Conservation (phyloP, 2,113 vertebrate species). For the Mastomys coucha region DNA sequence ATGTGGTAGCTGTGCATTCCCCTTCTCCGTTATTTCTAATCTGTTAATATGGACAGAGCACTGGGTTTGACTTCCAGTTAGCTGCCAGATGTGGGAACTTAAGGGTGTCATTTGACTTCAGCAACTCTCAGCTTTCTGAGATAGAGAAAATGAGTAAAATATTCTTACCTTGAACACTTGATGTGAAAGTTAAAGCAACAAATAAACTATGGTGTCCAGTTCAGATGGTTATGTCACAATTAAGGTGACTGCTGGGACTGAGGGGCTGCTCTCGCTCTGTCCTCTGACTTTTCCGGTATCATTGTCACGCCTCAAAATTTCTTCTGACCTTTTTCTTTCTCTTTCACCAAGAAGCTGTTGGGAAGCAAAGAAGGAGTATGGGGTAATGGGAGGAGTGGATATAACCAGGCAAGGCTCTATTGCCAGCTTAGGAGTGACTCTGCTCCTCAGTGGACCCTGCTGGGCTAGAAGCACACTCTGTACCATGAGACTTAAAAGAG, state of each 20-base stretch:
- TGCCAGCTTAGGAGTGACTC: background rate
- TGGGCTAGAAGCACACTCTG: background rate
- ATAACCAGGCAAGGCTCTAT: background rate
- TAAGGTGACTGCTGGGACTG: background rate
- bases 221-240: background rate
- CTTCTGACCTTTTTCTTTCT: background rate
- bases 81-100: background rate
- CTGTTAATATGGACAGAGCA: background rate
- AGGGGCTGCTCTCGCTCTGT: background rate
- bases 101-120: background rate
- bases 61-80: background rate
- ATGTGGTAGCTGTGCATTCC: background rate
- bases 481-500: background rate
- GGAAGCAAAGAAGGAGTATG: background rate
- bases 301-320: background rate
- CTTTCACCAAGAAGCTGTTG: background rate
- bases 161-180: background rate
- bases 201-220: background rate
- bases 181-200: conserved; percentile 9
- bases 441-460: background rate
- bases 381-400: background rate
- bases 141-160: conserved; percentile 1
- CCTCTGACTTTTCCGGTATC: background rate
- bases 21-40: background rate
- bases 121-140: conserved; percentile 7